Evolutionary conservation across 2,113 vertebrate genomes (phyloP).

Genomic region (Cynocephalus volans): DNA sequence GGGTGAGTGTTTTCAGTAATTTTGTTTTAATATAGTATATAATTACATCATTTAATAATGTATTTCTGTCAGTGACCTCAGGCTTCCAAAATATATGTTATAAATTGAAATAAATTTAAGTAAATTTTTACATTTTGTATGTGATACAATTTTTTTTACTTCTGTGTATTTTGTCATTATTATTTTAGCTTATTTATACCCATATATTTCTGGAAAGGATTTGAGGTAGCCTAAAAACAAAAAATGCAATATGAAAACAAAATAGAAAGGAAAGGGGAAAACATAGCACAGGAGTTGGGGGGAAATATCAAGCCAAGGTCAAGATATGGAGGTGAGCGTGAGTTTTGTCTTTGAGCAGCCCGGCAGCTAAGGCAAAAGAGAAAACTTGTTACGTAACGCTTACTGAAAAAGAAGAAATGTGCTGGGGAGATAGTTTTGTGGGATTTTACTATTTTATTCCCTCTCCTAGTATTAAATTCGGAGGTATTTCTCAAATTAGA

Average conservation of each 20-base stretch:
- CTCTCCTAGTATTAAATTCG: slow-evolving; percentile 1
- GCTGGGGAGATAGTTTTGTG: neutral
- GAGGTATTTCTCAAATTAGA: slow-evolving; percentile 33
- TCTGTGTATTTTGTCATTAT: neutral
- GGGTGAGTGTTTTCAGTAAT: slow-evolving; percentile 90
- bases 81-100: neutral
- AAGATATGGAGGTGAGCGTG: neutral
- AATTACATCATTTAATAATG: neutral
- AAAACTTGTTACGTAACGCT: neutral
- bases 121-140: slow-evolving; percentile 17
- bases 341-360: neutral
- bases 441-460: neutral
- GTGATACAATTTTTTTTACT: neutral
- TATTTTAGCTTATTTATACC: neutral
- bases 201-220: slow-evolving; percentile 1
- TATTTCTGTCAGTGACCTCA: slow-evolving; percentile 2
- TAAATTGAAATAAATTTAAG: neutral
- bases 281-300: neutral
- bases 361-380: neutral
- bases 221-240: slow-evolving; percentile 51
- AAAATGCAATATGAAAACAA: neutral
- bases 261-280: slow-evolving; percentile 1
- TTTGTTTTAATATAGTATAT: neutral
- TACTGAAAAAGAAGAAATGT: neutral
- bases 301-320: neutral